Conservation (phyloP, 2,797 vertebrate species). For the Enteromius anoplus region DNA sequence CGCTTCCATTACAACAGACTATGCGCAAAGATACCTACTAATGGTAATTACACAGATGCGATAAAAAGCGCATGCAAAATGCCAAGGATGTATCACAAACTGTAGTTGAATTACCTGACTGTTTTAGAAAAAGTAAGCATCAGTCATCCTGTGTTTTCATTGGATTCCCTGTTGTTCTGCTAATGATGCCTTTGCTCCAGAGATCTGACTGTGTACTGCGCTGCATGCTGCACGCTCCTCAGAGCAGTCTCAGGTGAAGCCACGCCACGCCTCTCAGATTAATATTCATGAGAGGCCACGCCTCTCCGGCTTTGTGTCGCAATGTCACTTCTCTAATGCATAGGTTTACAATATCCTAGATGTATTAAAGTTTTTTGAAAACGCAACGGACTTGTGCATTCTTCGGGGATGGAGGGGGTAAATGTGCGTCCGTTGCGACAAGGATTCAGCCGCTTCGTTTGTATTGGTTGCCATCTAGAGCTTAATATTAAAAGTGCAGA, state of each 20-base stretch:
- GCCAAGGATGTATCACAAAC: not conserved
- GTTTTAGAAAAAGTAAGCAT: constrained; percentile 35
- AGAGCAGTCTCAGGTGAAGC: constrained; percentile 44
- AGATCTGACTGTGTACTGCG: constrained; percentile 31
- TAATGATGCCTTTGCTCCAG: not conserved
- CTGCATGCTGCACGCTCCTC: constrained; percentile 29
- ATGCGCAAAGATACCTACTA: constrained; percentile 14
- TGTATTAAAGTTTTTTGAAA: not conserved
- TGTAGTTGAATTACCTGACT: constrained; percentile 52
- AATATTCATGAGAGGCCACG: constrained; percentile 50
- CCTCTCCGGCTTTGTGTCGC: not conserved
- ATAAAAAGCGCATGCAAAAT: constrained; percentile 10
- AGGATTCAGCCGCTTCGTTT: not conserved
- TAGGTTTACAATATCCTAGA: not conserved
- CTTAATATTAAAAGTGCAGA: not conserved
- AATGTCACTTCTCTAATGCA: not conserved
- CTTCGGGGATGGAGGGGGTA: not conserved
- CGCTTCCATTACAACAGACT: constrained; percentile 15
- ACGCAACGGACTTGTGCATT: not conserved
- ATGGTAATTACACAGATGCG: not conserved
- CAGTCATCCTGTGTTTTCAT: constrained; percentile 40
- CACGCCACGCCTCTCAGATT: constrained; percentile 20
- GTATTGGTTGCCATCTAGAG: constrained; percentile 41
- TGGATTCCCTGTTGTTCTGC: constrained; percentile 24
- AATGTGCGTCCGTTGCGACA: not conserved